A percentile compares a stretch with the other conserved stretches of the same genome.
Evolutionary conservation across 2,888 invertebrate genomes (phyloP).

Genomic region (Caenorhabditis doughertyi): DNA sequence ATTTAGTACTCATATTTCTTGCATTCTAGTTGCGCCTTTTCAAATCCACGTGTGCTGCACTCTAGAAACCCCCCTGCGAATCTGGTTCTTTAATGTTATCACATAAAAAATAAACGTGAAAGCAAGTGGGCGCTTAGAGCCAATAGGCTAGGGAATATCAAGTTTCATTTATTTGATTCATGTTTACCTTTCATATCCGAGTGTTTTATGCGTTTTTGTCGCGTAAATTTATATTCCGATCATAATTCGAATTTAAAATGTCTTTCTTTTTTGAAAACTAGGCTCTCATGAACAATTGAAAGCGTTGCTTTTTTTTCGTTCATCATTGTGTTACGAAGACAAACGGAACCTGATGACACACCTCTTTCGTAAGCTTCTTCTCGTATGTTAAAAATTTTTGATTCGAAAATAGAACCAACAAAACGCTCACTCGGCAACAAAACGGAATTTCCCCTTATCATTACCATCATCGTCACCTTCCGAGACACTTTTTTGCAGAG

Average conservation of each 20-base stretch:
- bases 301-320: background rate
- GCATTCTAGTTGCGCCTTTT: no score
- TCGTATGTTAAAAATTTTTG: slow-evolving; percentile 7
- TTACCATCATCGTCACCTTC: slow-evolving; percentile 1
- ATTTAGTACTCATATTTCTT: no score
- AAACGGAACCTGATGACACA: slow-evolving; percentile 15
- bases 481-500: slow-evolving; percentile 28
- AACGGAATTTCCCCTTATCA: slow-evolving; percentile 24
- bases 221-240: background rate
- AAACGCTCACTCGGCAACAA: slow-evolving; percentile 15
- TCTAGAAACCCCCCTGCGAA: background rate
- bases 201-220: slow-evolving; percentile 12
- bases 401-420: slow-evolving; percentile 24
- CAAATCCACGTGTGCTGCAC: background rate
- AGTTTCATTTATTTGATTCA: slow-evolving; percentile 26
- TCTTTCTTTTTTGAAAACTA: background rate
- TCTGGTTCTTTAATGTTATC: slow-evolving; percentile 19
- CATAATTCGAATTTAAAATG: background rate
- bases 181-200: slow-evolving; percentile 12
- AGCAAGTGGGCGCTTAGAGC: background rate
- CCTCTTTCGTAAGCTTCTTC: slow-evolving; percentile 9
- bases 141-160: slow-evolving; percentile 20
- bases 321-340: background rate
- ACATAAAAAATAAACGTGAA: slow-evolving; percentile 22
- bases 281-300: background rate